A percentile compares a stretch with the other conserved stretches of the same genome.
These are phyloP conservation scores for Meandrusa payeni DNA, from an alignment of 2,888 invertebrate species.

Conservation along the genomic window DNA sequence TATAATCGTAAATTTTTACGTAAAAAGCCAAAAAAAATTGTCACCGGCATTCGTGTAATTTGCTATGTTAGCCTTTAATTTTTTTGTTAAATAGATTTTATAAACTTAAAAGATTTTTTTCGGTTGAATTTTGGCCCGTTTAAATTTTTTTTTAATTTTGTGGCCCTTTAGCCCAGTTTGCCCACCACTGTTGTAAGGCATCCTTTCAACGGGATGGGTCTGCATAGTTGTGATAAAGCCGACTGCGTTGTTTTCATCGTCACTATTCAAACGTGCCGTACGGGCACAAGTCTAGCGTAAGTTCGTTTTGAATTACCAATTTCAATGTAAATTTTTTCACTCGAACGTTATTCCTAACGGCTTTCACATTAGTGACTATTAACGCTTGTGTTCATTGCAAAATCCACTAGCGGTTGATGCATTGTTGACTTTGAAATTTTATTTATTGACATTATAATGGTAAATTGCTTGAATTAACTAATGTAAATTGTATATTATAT, in stretches of 20 bases:
- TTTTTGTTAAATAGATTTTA: no score
- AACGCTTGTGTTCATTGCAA: slow-evolving; percentile 60
- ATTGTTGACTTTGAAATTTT: slow-evolving; percentile 56
- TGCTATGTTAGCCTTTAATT: no score
- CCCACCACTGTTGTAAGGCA: no score
- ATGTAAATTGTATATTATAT: slow-evolving; percentile 74
- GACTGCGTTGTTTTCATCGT: slow-evolving; percentile 17
- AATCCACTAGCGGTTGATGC: slow-evolving; percentile 47
- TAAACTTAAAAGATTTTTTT: no score
- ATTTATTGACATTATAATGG: slow-evolving; percentile 55
- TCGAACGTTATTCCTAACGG: slow-evolving; percentile 27
- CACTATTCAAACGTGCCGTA: slow-evolving; percentile 3
- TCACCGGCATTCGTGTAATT: no score
- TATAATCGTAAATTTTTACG: no score
- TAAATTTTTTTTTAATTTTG: no score
- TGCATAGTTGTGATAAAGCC: slow-evolving; percentile 15
- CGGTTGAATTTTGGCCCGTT: no score
- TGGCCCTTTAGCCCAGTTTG: no score
- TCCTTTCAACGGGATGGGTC: no score
- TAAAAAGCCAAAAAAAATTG: no score
- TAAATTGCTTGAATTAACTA: slow-evolving; percentile 65
- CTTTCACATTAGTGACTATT: slow-evolving; percentile 55
- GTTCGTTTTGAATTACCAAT: slow-evolving; percentile 21
- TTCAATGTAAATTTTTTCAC: slow-evolving; percentile 24
- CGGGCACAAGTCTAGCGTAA: slow-evolving; percentile 18